A percentile compares a stretch with the other conserved stretches of the same genome.
phyloP scores from a whole-genome alignment of 2,888 invertebrate genomes.

The Pammene aurita region DNA sequence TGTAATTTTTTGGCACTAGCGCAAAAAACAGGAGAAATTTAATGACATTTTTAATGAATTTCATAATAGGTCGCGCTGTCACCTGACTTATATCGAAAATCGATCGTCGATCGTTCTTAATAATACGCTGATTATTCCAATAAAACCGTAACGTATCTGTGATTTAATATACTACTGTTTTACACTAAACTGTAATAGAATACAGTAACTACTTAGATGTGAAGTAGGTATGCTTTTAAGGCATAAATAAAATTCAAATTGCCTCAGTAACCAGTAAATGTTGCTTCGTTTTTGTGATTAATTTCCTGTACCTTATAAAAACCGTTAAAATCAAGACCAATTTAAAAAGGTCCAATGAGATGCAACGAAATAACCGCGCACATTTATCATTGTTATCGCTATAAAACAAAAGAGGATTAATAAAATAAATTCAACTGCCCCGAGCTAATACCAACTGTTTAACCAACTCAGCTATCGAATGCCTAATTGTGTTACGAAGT shows the following conservation, averaged over 20 bases:
- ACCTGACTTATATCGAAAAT: too few relatives aligned
- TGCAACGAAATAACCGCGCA: conserved; percentile 19
- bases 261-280: conserved; percentile 29
- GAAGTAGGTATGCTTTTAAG: background rate
- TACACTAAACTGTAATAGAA: background rate
- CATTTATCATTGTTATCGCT: conserved; percentile 9
- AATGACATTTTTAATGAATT: too few relatives aligned
- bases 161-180: background rate
- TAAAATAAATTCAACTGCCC: background rate
- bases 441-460: too few relatives aligned
- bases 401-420: background rate
- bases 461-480: background rate
- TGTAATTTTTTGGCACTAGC: background rate
- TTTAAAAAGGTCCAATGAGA: conserved; percentile 20
- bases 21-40: background rate
- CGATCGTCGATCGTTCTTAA: too few relatives aligned
- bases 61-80: conserved; percentile 1
- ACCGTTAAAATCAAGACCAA: background rate
- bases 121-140: background rate
- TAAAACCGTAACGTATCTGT: background rate
- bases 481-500: too few relatives aligned
- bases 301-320: background rate
- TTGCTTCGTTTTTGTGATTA: conserved; percentile 33
- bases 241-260: background rate
- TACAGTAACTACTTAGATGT: background rate